Conservation (phyloP, 2,113 vertebrate genomes). For the Hippopotamus amphibius region DNA sequence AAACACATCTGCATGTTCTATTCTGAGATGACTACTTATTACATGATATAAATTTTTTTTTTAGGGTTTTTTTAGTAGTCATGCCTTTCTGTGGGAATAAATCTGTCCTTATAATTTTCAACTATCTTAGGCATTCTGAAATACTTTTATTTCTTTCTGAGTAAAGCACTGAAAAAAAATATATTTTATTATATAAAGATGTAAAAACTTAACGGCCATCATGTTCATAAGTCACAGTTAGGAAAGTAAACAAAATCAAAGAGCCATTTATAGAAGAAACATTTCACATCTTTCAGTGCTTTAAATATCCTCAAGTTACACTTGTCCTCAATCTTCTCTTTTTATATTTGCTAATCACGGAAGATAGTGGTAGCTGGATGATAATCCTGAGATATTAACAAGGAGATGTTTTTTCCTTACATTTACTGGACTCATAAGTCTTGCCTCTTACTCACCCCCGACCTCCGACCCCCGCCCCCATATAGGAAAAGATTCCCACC, state of each 20-base stretch:
- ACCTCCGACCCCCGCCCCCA: neutral
- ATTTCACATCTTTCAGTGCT: neutral
- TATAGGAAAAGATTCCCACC: neutral
- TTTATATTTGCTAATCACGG: neutral
- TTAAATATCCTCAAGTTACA: neutral
- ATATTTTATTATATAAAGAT: neutral
- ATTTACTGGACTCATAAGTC: neutral
- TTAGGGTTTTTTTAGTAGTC: neutral
- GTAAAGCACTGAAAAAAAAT: neutral
- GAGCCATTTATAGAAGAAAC: neutral
- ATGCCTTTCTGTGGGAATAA: neutral
- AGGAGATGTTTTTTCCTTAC: neutral
- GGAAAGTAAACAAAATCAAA: neutral
- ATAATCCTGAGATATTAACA: slow-evolving; percentile 1
- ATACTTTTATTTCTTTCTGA: neutral
- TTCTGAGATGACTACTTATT: neutral
- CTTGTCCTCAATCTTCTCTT: neutral
- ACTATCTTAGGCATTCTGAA: neutral
- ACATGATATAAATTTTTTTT: neutral
- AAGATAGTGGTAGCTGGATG: neutral
- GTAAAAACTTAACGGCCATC: neutral
- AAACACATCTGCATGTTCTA: neutral
- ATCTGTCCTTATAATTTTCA: neutral
- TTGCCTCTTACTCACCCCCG: neutral
- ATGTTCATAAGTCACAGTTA: neutral